Percentiles rank a stretch among this genome's conserved stretches.
Evolutionary conservation across 1,140 invertebrate species (phyloP).

Genomic region (Bilobella aurantiaca): DNA sequence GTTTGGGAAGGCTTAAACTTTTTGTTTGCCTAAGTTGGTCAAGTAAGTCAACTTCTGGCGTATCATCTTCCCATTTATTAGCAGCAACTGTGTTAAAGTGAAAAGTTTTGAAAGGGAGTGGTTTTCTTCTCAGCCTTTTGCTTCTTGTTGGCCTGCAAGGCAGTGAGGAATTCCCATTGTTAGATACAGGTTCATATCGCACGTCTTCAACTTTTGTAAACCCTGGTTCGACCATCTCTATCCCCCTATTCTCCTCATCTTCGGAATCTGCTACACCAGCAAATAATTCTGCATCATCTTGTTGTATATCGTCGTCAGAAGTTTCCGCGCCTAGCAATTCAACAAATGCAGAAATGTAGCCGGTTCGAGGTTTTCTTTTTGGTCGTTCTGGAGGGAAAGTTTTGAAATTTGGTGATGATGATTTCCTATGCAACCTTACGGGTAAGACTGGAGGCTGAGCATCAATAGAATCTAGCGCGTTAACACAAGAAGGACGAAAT

Average conservation of each 20-base stretch:
- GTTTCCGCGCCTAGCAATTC: neutral
- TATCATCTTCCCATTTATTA: conserved; percentile 38
- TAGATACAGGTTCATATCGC: conserved; percentile 32
- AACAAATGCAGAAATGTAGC: conserved; percentile 28
- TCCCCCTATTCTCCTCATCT: conserved; percentile 22
- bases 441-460: conserved; percentile 31
- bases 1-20: no score
- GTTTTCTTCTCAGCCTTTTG: neutral
- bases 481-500: conserved; percentile 52
- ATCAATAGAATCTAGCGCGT: conserved; percentile 45
- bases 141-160: conserved; percentile 29
- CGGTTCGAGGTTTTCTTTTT: conserved; percentile 36
- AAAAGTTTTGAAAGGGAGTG: conserved; percentile 10
- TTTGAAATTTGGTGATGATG: conserved; percentile 35
- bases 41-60: neutral
- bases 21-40: no score
- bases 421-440: conserved; percentile 27
- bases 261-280: conserved; percentile 34
- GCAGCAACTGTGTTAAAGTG: conserved; percentile 35
- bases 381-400: conserved; percentile 40
- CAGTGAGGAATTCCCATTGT: no score
- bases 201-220: conserved; percentile 42
- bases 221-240: no score
- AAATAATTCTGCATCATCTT: conserved; percentile 33
- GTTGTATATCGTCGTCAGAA: conserved; percentile 28